Conservation (phyloP, 23 tunicate species). For the Phallusia fumigata region DNA sequence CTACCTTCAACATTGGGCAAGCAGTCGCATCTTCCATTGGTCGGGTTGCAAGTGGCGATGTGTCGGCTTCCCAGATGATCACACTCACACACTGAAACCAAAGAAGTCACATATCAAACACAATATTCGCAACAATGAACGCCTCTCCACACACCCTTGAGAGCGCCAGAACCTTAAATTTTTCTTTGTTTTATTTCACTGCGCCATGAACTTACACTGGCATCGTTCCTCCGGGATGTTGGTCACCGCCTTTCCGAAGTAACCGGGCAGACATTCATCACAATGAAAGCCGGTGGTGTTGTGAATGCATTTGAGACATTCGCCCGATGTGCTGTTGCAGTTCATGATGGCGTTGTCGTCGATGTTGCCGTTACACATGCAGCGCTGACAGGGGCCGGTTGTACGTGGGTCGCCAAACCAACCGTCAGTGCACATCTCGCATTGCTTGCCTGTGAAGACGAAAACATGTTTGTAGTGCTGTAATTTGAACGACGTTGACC, state of each 20-base stretch:
- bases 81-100: conserved; percentile 80
- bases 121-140: not conserved
- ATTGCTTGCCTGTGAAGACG: conserved; percentile 57
- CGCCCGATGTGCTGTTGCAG: conserved; percentile 86
- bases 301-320: conserved; percentile 93
- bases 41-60: conserved; percentile 47
- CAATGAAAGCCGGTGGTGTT: conserved; percentile 92
- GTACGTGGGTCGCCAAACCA: conserved; percentile 95
- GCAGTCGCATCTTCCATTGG: conserved; percentile 70
- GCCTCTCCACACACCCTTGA: not conserved
- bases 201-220: conserved; percentile 43
- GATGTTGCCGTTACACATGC: conserved; percentile 93
- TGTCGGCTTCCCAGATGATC: conserved; percentile 60
- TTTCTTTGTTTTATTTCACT: not conserved
- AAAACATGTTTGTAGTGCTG: conserved; percentile 47
- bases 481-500: too few relatives aligned
- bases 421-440: conserved; percentile 91
- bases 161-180: not conserved
- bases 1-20: conserved; percentile 82
- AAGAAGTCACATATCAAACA: not conserved
- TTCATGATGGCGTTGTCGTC: conserved; percentile 92
- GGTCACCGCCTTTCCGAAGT: conserved; percentile 81
- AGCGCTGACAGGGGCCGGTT: conserved; percentile 75
- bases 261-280: conserved; percentile 89
- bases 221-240: conserved; percentile 67